These are phyloP conservation scores for Amaurobius ferox DNA, from an alignment of 2,888 invertebrate species.

Conservation along the genomic window DNA sequence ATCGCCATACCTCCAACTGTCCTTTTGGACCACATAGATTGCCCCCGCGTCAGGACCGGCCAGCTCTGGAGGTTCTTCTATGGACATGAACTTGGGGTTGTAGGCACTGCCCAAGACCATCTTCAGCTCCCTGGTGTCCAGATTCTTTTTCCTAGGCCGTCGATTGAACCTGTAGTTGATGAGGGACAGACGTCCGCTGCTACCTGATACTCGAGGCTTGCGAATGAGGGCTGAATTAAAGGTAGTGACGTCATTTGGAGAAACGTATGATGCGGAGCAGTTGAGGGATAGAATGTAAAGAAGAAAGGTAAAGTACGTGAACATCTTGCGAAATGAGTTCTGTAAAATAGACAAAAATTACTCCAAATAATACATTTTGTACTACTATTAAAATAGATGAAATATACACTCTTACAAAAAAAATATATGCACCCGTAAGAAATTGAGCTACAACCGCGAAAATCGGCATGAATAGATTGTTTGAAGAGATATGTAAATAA, in stretches of 20 bases:
- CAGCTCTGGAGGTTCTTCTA: conserved; percentile 36
- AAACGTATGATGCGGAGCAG: neutral
- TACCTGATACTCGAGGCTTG: neutral
- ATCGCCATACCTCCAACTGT: conserved; percentile 44
- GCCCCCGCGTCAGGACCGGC: neutral
- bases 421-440: too few species aligned
- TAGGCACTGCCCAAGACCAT: conserved; percentile 72
- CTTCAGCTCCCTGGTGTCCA: conserved; percentile 45
- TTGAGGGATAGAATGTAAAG: neutral
- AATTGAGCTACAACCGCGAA: too few species aligned
- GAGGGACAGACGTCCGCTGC: conserved; percentile 20
- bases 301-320: neutral
- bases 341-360: too few species aligned
- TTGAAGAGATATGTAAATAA: too few species aligned
- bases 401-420: too few species aligned
- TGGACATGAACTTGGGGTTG: conserved; percentile 74
- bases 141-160: conserved; percentile 48
- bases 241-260: conserved; percentile 14
- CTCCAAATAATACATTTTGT: too few species aligned
- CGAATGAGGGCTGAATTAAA: conserved; percentile 7
- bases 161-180: conserved; percentile 35
- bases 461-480: too few species aligned
- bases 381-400: too few species aligned
- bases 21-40: conserved; percentile 9
- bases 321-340: neutral